Base-by-base conservation (phyloP, 2,113 vertebrate species). In the Tachuris rubrigastra region DNA sequence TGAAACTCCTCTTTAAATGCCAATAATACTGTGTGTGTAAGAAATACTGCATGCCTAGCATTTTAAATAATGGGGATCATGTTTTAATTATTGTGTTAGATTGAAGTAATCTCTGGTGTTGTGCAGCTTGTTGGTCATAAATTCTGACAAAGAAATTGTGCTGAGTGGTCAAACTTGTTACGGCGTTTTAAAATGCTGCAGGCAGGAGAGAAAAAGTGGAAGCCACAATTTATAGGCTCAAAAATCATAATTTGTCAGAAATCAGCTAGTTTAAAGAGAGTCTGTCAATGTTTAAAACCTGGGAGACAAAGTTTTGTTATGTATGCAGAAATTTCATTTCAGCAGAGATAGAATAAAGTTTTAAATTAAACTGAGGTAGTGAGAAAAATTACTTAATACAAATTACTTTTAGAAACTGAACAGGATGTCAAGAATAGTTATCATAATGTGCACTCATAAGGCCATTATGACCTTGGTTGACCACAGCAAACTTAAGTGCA, bases 1-100 rank as follows among this genome's bases (percentile, higher is more conserved):
- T 55, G 35, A 35, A 67, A 10, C 8, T 87, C 8, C 23, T 75
- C 56, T 72, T 75, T 31, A 67, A 65, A 71, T 39, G 35, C 9
- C 46, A 68, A 1, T 52, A 47, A 31, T 65, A 33, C 17, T 0
- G 0, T 17, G 13, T 66, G 8, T 50, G 10, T 47, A 68, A 63
- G 46, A 78, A 81, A 68, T 49, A 65, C 4, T 65, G 18, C 6
- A 10, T 15, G 11, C 28, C 20, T 24, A 79, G 14, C 12, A 37
- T 46, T 69, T 14, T 10, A 56, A 77, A 44, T 80, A 73, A 47
- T 10, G 56, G 4, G 31, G 11, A n/a, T 65, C 20, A 7, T 31
- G 4, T 35, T 88, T 80, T 65, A 89, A 50, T 76, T 69, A 53
- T n/a, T 42, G 17, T 1, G 2, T 65, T 74, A 78, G 37, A n/a